A percentile compares a stretch with the other conserved stretches of the same genome.
Conservation (phyloP, 2,888 invertebrate species). For the Alentia gelatinosa region DNA sequence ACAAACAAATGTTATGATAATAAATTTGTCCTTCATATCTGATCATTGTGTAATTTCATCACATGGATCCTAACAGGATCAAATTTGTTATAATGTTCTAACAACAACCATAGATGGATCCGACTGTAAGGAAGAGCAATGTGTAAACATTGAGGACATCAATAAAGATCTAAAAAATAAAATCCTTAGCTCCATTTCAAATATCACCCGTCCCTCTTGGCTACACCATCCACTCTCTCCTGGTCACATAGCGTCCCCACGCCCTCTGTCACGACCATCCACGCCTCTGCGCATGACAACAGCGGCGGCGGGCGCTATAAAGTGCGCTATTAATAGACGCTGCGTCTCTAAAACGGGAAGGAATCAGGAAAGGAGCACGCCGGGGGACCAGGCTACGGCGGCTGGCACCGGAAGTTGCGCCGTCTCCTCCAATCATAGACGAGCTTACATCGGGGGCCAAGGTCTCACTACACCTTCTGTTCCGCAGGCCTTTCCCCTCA, state of each 20-base stretch:
- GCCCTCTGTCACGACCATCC: neutral
- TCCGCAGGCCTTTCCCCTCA: no score
- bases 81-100: no score
- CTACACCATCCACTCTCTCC: neutral
- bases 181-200: no score
- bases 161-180: no score
- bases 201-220: neutral
- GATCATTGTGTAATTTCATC: no score
- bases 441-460: neutral
- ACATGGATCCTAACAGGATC: no score
- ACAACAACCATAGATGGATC: no score
- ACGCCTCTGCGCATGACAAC: neutral
- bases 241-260: neutral
- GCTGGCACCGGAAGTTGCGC: neutral
- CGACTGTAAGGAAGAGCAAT: no score
- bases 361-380: slow-evolving; percentile 9
- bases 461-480: neutral
- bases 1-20: no score
- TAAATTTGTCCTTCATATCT: no score
- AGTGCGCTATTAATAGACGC: neutral
- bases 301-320: neutral
- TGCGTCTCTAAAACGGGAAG: neutral
- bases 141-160: no score
- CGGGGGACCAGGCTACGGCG: neutral
- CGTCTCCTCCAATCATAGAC: neutral